Evolutionary conservation across 2,888 invertebrate species (phyloP), one percentile per base, ranked within the genome.

Genomic region (Thecocarcelia acutangulata): DNA sequence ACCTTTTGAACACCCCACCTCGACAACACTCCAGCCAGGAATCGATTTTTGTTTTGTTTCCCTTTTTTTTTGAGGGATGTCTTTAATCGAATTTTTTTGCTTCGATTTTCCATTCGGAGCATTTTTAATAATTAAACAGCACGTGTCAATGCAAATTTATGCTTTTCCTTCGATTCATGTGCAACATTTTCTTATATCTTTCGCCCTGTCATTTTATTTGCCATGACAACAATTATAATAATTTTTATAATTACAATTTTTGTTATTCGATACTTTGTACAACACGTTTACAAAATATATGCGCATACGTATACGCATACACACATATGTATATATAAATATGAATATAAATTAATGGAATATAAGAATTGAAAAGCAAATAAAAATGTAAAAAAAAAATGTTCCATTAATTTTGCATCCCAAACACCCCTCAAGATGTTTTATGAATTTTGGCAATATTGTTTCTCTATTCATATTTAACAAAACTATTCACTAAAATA

Each of bases 151-250:
- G 78, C 70, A 78, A 78, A 82, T 82, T 74, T 73, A 8, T 40
- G 11, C 15, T 28, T 28, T 72, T 52, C 42, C 37, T 48, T 15
- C 11, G 46, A 46, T 50, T 63, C 37, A 50, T 46, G 46, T 72
- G 56, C 78, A 72, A 52, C 44, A 66, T 52, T 72, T 72, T 77
- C 46, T 50, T 66, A 24, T 15, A 21, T 61, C 33, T 50, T 66
- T 52, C 61, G 52, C 24, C 61, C 68, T 37, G 24, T 17, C 72
- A 13, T 66, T 78, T 72, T 46, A 82, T 70, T 70, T 74, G 58
- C 70, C 78, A 82, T 82, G 78, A 77, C 78, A 70, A 82, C 78
- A 78, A 82, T 78, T 77, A 74, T 59, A 74, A 77, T 74, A 59
- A 81, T 81, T 77, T 73, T 80, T 63, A 75, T 70, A 72, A 81